Conservation (phyloP, 2,797 vertebrate species). For the Coendou prehensilis region DNA sequence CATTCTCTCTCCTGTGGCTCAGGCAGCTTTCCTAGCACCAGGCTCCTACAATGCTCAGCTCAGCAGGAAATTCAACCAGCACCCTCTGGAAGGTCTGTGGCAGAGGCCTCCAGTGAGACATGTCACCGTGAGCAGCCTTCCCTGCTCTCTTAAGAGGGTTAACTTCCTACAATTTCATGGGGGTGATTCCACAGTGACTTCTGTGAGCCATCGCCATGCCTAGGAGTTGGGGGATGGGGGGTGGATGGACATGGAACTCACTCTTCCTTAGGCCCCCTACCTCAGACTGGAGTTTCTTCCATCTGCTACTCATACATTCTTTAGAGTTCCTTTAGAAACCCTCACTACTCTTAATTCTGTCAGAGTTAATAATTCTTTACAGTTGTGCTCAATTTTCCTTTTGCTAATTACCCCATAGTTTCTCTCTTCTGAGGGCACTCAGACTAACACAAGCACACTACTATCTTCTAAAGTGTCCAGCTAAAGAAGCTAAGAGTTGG, state of each 20-base stretch:
- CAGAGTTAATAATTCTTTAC: neutral
- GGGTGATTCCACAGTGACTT: neutral
- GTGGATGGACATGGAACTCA: too few species aligned
- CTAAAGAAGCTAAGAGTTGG: neutral
- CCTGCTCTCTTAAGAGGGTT: neutral
- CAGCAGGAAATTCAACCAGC: neutral
- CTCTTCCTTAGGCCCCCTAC: neutral
- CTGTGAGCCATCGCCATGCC: neutral
- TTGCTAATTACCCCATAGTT: neutral
- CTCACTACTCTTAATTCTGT: neutral
- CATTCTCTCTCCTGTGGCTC: neutral
- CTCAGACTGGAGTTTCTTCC: neutral
- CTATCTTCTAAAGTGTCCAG: neutral
- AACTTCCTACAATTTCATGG: neutral
- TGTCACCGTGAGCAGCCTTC: neutral
- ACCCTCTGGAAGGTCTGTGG: neutral
- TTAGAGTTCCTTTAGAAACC: neutral
- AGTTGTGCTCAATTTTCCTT: neutral
- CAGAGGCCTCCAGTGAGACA: neutral
- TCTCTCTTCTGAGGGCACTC: neutral
- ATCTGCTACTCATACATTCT: neutral
- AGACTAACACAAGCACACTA: neutral
- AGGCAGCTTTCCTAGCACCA: neutral
- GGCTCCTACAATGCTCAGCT: neutral
- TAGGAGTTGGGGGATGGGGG: neutral